Percentiles rank a stretch among this genome's conserved stretches.
Evolutionary conservation across 2,797 vertebrate species (phyloP).

Genomic region (Oreortyx pictus): DNA sequence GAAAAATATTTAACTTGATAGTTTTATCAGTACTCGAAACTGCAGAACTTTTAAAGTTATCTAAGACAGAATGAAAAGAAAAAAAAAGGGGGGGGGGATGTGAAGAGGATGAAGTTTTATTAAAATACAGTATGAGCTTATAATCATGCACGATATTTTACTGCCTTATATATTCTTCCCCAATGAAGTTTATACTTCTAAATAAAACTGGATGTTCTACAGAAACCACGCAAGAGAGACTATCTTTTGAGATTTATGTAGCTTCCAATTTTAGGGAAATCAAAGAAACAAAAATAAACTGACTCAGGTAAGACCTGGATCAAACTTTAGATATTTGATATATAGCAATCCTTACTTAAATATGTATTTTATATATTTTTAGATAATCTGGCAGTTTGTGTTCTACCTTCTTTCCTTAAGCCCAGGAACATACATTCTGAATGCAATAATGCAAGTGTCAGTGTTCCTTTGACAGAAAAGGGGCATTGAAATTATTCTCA

Average conservation of each 20-base stretch:
- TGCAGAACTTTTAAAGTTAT: background rate
- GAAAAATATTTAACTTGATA: slow-evolving; percentile 7
- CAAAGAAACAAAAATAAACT: background rate
- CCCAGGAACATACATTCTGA: background rate
- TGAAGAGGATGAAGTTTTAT: background rate
- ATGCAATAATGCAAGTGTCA: background rate
- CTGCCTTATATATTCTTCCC: background rate
- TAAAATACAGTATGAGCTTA: slow-evolving; percentile 11
- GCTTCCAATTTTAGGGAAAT: background rate
- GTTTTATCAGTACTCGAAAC: slow-evolving; percentile 6
- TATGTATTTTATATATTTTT: background rate
- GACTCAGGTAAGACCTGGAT: background rate
- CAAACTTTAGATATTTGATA: background rate
- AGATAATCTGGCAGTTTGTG: rapidly evolving
- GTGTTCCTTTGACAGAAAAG: background rate
- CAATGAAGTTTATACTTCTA: background rate
- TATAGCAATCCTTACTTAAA: background rate
- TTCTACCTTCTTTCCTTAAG: background rate
- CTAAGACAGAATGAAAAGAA: background rate
- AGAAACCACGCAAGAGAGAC: background rate
- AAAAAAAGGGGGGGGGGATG: too few relatives aligned
- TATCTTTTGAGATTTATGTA: background rate
- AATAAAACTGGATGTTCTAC: background rate
- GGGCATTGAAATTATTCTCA: background rate
- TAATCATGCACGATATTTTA: background rate